Evolutionary conservation across 2,797 vertebrate species (phyloP), one percentile per base, ranked within the genome.

Genomic region (Megalops cyprinoides): DNA sequence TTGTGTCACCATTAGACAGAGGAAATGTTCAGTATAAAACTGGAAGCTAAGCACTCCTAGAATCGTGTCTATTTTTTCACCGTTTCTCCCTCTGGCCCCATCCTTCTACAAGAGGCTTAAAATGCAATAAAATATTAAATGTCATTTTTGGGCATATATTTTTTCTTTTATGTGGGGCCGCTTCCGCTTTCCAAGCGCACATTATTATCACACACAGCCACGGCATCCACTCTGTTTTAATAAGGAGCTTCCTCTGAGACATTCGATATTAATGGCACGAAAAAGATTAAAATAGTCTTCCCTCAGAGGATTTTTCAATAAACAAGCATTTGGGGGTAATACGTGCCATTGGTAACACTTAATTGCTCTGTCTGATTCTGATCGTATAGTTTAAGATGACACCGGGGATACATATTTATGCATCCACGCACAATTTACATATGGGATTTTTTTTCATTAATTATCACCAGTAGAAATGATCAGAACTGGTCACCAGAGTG

Each of bases 101-200:
- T 82, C 77, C 37, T 20, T 76, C 82, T 87, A 74, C 79, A 80
- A 75, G 53, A 75, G 73, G 42, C 88, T 89, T 90, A 89, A 90
- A 90, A 91, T 85, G 75, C 78, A 60, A 67, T 89, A 87, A 92
- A 90, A 91, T 92, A 91, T 92, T 91, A 89, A 89, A 85, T 82
- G 86, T 82, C 82, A 86, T 86, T 85, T 83, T 89, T 86, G 86
- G 87, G 84, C 60, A 42, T 88, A 88, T 91, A 91, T 90, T 89
- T 89, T 88, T 84, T 90, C 86, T 87, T 91, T 90, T 87, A 88
- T 89, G 86, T 77, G 31, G 82, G 80, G 77, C 20, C 82, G 84
- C 90, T 86, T 85, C 89, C 86, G n/a, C n/a, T 84, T 80, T 91
- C 83, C 88, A 85, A 88, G 90, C 85, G 87, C 82, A 65, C 31